phyloP scores from a whole-genome alignment of 2,113 vertebrate species.

The Hypomesus transpacificus region DNA sequence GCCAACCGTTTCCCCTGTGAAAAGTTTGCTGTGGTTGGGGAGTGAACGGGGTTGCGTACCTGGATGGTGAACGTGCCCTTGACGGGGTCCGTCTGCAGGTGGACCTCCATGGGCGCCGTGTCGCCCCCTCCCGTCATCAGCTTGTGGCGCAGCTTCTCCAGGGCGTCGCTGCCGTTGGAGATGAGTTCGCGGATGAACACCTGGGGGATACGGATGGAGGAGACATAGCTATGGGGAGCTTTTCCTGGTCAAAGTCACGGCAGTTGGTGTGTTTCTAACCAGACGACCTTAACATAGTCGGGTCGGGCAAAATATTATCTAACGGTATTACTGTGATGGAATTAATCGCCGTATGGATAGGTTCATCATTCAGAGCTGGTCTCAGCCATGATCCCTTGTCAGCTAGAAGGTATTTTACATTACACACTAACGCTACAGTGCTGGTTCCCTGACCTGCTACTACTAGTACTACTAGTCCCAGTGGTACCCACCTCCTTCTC shows the following conservation, averaged over 20 bases:
- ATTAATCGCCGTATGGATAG: no score
- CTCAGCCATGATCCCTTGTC: no score
- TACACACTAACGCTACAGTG: neutral
- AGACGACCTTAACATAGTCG: no score
- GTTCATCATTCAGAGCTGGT: no score
- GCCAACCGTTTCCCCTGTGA: neutral
- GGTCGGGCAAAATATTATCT: no score
- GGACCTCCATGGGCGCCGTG: slow-evolving; percentile 86
- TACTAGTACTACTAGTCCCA: no score
- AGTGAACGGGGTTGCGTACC: slow-evolving; percentile 64
- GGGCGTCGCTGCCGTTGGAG: slow-evolving; percentile 90
- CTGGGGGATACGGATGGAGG: slow-evolving; percentile 56
- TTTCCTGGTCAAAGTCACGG: no score
- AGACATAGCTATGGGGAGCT: neutral
- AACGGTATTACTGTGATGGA: no score
- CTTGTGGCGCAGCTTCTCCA: slow-evolving; percentile 90
- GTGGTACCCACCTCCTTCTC: slow-evolving; percentile 87
- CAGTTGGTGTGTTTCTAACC: no score
- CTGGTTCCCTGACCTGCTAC: neutral
- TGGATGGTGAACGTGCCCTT: slow-evolving; percentile 92
- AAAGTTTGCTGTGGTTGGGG: no score
- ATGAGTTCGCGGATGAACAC: slow-evolving; percentile 96
- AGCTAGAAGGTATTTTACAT: no score
- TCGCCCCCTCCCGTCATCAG: slow-evolving; percentile 75
- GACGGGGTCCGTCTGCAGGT: slow-evolving; percentile 81